Base-by-base conservation (phyloP, 2,888 invertebrate species). In the Exephanes ischioxanthus region DNA sequence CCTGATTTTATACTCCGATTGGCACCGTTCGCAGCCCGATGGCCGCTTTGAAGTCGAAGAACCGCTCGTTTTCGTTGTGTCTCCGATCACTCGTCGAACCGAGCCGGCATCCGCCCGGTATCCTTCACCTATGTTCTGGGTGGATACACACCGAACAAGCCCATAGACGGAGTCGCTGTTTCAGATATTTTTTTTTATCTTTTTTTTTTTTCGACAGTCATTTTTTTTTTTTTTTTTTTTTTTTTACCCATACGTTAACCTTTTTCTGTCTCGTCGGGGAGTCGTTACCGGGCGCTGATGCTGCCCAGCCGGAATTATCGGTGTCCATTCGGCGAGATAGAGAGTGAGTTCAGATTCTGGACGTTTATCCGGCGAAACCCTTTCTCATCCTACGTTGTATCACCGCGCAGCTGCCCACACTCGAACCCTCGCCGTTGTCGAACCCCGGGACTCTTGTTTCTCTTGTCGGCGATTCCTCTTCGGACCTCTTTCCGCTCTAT, bases 1-100 rank as follows among this genome's bases (percentile, higher is more conserved):
- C 90, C 91, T 90, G 91, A 91, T 92, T 92, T 91, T 89, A 91
- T 91, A 91, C 91, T 90, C 91, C 91, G 91, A 91, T 92, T 90
- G 91, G 91, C 91, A 90, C 89, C 89, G 90, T 90, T 91, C 88
- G 91, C 91, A 89, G 90, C 89, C 90, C 91, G 91, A 88, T 92
- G 90, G 88, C 89, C 91, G 89, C 92, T 91, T 92, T 92, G 91
- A 92, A 91, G 91, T 91, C 88, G 86, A 89, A 87, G 86, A 45
- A 87, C 87, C 86, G 75, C 79, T 87, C 84, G 86, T 88, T 88
- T 87, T 86, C 86, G 85, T 87, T 84, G 81, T 75, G 61, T 70
- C 61, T 55, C 72, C 67, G 67, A 66, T 37, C 41, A 63, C 87
- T 83, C 80, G 83, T 83, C 75, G 61, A 45, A 45, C 14, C 45